Base-by-base conservation (phyloP, 1,140 invertebrate genomes). In the Conus ventricosus region DNA sequence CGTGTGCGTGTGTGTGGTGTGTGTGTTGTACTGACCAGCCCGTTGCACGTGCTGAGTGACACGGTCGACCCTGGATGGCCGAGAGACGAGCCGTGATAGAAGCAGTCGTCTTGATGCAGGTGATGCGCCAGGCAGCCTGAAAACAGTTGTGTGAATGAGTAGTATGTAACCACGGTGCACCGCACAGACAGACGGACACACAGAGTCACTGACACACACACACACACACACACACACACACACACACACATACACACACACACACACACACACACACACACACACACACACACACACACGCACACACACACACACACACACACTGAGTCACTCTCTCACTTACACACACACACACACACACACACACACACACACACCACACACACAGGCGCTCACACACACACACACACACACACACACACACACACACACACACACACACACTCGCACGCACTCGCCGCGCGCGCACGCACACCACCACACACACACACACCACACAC, bases 11-110 rank as follows among this genome's bases (percentile, higher is more conserved):
- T 39, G 39, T 39, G 39, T 39, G 39, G 57, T 60, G 57, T 60
- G 57, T 60, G 4, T 4, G 57, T 60, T 60, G 57, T 0, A 15
- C 8, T 89, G 88, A 91, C 91, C 87, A 91, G 67, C 39, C 91
- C 91, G 25, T 25, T 57, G 82, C 91, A 91, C 27, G 84, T 88
- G 85, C 91, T 89, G 63, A 91, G 20, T n/a, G 91, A 89, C 7
- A 86, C 91, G 1, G 17, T 15, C 8, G 91, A 91, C 4, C 84
- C 55, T 53, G 82, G 89, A 23, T 90, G 83, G 39, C 39, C 39
- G n/a, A 55, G 57, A 20, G 88, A 88, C 23, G 85, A 76, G n/a
- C 91, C 91, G 88, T 89, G 84, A 84, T 91, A 90, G 78, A 89
- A 88, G 82, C 91, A 91, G 60, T 89, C 60, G 6, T 85, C 86